Conservation (phyloP, 2,797 vertebrate genomes). For the Centroberyx gerrardi region DNA sequence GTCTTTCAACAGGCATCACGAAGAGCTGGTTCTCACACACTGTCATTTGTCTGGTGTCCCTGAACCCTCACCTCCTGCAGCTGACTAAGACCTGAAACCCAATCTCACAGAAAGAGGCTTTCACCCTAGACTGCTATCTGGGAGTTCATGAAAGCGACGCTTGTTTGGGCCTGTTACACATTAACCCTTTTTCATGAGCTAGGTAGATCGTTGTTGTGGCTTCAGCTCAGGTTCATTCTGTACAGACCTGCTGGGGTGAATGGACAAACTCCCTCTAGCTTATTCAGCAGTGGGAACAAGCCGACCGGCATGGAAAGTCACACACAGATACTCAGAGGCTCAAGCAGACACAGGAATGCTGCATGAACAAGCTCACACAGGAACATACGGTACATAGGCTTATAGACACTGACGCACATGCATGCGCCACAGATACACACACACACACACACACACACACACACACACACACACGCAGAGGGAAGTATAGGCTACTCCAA, state of each 20-base stretch:
- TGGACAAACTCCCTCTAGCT: slow-evolving; percentile 1
- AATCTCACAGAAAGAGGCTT: slow-evolving; percentile 57
- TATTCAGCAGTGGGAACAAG: slow-evolving; percentile 1
- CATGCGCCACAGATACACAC: background rate
- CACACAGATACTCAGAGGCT: background rate
- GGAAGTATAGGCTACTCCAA: slow-evolving; percentile 12
- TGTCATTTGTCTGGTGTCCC: slow-evolving; percentile 40
- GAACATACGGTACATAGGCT: background rate
- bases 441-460: slow-evolving; percentile 13
- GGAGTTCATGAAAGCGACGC: slow-evolving; percentile 67
- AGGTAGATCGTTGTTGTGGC: background rate
- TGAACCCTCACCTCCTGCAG: slow-evolving; percentile 35
- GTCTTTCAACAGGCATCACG: slow-evolving; percentile 8
- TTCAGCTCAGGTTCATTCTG: slow-evolving; percentile 21
- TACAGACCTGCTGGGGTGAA: slow-evolving; percentile 23
- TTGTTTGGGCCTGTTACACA: slow-evolving; percentile 80
- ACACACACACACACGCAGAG: background rate
- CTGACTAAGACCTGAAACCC: slow-evolving; percentile 63
- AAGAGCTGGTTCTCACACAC: slow-evolving; percentile 47
- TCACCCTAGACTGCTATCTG: slow-evolving; percentile 61
- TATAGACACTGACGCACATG: background rate
- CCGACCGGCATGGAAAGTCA: background rate
- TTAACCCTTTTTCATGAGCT: slow-evolving; percentile 69
- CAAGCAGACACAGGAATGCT: background rate
- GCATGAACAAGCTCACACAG: background rate